phyloP scores from a whole-genome alignment of 2,113 vertebrate genomes.

The Leucoraja erinaceus region DNA sequence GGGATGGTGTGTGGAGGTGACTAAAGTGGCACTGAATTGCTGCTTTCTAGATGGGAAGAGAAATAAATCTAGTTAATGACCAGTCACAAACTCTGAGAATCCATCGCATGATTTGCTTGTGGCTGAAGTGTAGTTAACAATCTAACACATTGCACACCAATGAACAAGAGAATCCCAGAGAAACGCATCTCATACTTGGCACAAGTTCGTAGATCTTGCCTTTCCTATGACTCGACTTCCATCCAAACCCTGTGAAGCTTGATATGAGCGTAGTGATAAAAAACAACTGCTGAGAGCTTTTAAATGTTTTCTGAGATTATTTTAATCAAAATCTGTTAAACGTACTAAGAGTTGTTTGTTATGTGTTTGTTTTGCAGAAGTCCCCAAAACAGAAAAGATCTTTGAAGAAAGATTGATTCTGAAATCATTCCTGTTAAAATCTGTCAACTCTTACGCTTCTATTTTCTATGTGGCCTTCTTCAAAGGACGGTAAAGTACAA shows the following conservation, averaged over 20 bases:
- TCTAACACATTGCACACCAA: too few species aligned
- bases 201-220: not conserved
- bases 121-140: too few species aligned
- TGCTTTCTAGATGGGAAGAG: not conserved
- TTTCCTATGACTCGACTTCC: not conserved
- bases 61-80: not conserved
- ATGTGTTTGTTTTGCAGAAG: slow-evolving; percentile 61
- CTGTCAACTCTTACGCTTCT: slow-evolving; percentile 91
- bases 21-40: not conserved
- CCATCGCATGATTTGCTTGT: not conserved
- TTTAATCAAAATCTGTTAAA: not conserved
- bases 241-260: not conserved
- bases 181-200: not conserved
- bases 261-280: not conserved
- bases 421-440: slow-evolving; percentile 92
- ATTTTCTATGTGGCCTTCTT: slow-evolving; percentile 99
- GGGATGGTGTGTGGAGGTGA: not conserved
- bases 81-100: too few species aligned
- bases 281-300: not conserved
- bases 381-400: slow-evolving; percentile 84
- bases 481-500: slow-evolving; percentile 79
- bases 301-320: not conserved
- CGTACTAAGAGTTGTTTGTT: slow-evolving; percentile 9
- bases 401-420: slow-evolving; percentile 89
- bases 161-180: too few species aligned